phyloP scores from a whole-genome alignment of 2,113 vertebrate species.

The Brachyistius frenatus region DNA sequence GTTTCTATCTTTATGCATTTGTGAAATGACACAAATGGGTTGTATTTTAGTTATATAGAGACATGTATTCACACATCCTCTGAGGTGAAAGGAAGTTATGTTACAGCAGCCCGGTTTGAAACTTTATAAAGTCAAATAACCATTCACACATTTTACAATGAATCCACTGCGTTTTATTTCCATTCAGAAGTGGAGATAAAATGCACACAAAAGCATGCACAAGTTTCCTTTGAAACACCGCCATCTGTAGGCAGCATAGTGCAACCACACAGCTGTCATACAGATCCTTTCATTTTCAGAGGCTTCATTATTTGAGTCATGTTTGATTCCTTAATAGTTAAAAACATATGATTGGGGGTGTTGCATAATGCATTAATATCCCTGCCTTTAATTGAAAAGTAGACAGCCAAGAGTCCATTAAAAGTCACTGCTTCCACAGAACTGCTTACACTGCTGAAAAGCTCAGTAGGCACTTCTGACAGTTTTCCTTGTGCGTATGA shows the following conservation, averaged over 20 bases:
- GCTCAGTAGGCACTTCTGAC: conserved; percentile 33
- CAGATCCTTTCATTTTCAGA: background rate
- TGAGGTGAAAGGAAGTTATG: background rate
- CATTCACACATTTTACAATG: conserved; percentile 28
- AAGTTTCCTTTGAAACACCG: conserved; percentile 67
- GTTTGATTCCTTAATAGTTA: background rate
- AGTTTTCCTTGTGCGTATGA: conserved; percentile 12
- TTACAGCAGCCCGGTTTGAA: background rate
- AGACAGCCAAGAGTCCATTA: conserved; percentile 5
- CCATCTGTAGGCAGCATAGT: conserved; percentile 61
- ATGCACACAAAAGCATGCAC: background rate
- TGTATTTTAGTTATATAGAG: background rate
- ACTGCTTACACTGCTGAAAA: conserved; percentile 48
- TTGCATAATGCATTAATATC: background rate
- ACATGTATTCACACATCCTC: background rate
- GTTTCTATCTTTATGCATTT: conserved; percentile 27
- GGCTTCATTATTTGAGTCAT: background rate
- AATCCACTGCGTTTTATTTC: conserved; percentile 20
- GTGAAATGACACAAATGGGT: background rate
- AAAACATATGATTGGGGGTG: background rate
- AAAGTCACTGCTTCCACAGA: conserved; percentile 23
- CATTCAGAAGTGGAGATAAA: conserved; percentile 24
- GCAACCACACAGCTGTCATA: conserved; percentile 22
- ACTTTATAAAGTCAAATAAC: background rate
- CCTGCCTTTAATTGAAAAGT: conserved; percentile 3